A percentile compares a stretch with the other conserved stretches of the same genome.
These are phyloP conservation scores for Nematolebias whitei DNA, from an alignment of 2,113 vertebrate genomes.

Conservation along the genomic window DNA sequence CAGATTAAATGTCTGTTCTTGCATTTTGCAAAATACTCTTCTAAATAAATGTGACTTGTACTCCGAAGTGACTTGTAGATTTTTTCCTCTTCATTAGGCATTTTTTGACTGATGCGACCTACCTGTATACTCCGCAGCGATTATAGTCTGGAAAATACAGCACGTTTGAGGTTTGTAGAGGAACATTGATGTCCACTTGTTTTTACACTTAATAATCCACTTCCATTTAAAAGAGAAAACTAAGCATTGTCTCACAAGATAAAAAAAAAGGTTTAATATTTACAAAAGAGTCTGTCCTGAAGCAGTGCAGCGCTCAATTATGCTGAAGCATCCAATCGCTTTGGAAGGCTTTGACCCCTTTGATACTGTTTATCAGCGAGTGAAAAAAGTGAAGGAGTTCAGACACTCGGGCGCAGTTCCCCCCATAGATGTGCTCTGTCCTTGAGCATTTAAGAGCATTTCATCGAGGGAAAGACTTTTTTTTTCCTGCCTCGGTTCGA, in stretches of 20 bases:
- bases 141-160: too few species aligned
- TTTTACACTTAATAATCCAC: too few species aligned
- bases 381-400: conserved; percentile 36
- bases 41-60: too few species aligned
- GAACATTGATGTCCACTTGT: too few species aligned
- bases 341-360: conserved; percentile 41
- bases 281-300: conserved; percentile 51
- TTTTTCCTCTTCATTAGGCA: too few species aligned
- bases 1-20: too few species aligned
- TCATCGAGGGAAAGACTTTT: conserved; percentile 10
- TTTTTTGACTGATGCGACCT: too few species aligned
- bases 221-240: too few species aligned
- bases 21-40: too few species aligned
- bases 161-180: too few species aligned
- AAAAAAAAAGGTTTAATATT: conserved; percentile 48
- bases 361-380: conserved; percentile 30
- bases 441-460: conserved; percentile 42
- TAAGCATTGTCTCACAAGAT: conserved; percentile 41
- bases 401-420: conserved; percentile 12
- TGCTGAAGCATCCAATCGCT: conserved; percentile 33
- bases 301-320: conserved; percentile 45
- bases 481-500: conserved; percentile 29
- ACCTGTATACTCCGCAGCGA: too few species aligned
- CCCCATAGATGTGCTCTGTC: conserved; percentile 19
- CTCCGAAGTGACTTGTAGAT: too few species aligned